phyloP scores from a whole-genome alignment of 2,113 vertebrate species.

The Clinocottus analis region DNA sequence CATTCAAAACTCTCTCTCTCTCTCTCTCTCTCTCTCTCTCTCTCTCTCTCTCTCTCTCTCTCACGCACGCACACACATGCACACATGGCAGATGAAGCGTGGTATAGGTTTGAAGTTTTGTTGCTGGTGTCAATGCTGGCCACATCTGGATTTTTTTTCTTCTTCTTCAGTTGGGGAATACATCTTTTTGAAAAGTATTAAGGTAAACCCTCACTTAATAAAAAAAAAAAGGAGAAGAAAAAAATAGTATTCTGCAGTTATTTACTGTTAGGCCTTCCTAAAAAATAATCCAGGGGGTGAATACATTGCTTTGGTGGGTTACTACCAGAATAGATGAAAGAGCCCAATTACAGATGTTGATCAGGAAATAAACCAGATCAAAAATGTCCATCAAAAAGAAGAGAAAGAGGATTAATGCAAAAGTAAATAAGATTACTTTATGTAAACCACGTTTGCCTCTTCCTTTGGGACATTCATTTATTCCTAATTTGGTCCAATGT shows the following conservation, averaged over 20 bases:
- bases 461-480: background rate
- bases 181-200: background rate
- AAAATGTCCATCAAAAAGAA: background rate
- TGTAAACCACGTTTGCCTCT: background rate
- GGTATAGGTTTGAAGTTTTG: background rate
- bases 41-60: too few relatives aligned
- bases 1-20: background rate
- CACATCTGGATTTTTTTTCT: constrained; percentile 27
- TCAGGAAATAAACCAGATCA: constrained; percentile 19
- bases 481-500: background rate
- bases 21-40: too few relatives aligned
- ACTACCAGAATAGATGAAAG: constrained; percentile 27
- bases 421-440: background rate
- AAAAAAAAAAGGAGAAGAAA: too few relatives aligned
- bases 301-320: too few relatives aligned
- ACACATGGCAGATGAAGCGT: background rate
- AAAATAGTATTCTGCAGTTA: too few relatives aligned
- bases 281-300: too few relatives aligned
- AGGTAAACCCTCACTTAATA: background rate
- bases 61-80: too few relatives aligned
- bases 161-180: background rate
- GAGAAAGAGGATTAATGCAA: background rate
- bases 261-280: too few relatives aligned
- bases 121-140: background rate
- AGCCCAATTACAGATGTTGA: constrained; percentile 52